Base-by-base conservation (phyloP, 2,888 invertebrate species). In the Noctua pronuba region DNA sequence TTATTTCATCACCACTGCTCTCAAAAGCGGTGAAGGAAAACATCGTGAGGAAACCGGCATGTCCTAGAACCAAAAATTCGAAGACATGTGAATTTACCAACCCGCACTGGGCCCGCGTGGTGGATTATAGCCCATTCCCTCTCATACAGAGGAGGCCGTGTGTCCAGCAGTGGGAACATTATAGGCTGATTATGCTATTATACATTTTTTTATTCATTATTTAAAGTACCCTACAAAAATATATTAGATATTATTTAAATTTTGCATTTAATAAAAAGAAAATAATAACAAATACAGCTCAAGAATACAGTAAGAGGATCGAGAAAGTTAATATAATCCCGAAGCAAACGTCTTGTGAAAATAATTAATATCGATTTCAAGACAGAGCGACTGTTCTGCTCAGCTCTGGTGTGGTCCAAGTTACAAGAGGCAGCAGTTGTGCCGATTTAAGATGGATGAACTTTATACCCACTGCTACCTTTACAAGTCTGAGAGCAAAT, bases 291-390 rank as follows among this genome's bases (percentile, higher is more conserved):
- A 69, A 77, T 35, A 82, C 46, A 77, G 70, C 64, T 62, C 49
- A 58, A 79, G 70, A 71, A 82, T 75, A 78, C 77, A 81, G 73
- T 73, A 77, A 83, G 79, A 79, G 75, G 65, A 80, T 82, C 80
- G 82, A 78, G 82, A 88, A 89, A 88, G 88, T 88, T 88, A 88
- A 88, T 86, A 88, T 88, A 89, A 89, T 85, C 87, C 75, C 84
- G 68, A 75, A 83, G 79, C 85, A 88, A 89, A 88, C 74, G 85
- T 86, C 89, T 88, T 86, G 85, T 87, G 89, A 88, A 89, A 88
- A 90, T 89, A 91, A 90, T 91, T 92, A 91, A 91, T 92, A 92
- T 92, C 88, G 92, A 92, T 92, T 92, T 89, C 82, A 83, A 90
- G 90, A 90, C 90, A 89, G 87, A 89, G 89, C 89, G 88, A 89